Evolutionary conservation across 2,113 vertebrate species (phyloP), one percentile per base, ranked within the genome.

Genomic region (Nansenia antarctica): DNA sequence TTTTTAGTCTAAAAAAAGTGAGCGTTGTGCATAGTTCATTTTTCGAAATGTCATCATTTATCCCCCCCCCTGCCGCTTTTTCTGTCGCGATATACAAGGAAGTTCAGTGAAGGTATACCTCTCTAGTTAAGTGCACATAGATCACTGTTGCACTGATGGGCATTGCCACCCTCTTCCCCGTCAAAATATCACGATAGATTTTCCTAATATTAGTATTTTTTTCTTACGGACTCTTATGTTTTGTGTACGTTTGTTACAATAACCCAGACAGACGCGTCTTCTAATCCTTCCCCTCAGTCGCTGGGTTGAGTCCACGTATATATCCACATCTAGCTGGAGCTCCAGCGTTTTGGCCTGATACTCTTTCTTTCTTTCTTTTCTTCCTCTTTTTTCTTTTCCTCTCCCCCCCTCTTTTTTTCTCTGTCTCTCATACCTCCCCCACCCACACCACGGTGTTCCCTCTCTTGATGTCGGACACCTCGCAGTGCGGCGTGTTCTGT

Each of bases 381-480:
- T 63, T 65, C 69, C 73, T 68, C 62, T 69, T 64, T 27, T 62
- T 20, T 69, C 35, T 70, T 73, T 57, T 54, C 69, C 57, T 73
- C 62, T 29, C 29, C 26, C 18, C 59, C 57, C n/a, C 63, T 47
- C 39, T 26, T 12, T 55, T 70, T 63, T 64, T 35, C 27, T 62
- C 67, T 70, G 72, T 35, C 7, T 77, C 87, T 99, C 96, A 99
- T 93, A 96, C 96, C 84, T 99, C 97, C 2, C 95, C 96, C 11
- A 99, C 95, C 97, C 97, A 99, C 76, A 98, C 95, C 59, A 93
- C 90, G 58, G 94, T 94, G 90, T 96, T 94, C 11, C 93, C 95
- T 66, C 90, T 88, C 83, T 90, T 94, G 71, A 98, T 81, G 75
- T 95, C 95, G 0, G 95, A 93, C 80, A 99, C 93, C 92, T 98